Evolutionary conservation across 2,797 vertebrate species (phyloP).

Genomic region (Chelmon rostratus): DNA sequence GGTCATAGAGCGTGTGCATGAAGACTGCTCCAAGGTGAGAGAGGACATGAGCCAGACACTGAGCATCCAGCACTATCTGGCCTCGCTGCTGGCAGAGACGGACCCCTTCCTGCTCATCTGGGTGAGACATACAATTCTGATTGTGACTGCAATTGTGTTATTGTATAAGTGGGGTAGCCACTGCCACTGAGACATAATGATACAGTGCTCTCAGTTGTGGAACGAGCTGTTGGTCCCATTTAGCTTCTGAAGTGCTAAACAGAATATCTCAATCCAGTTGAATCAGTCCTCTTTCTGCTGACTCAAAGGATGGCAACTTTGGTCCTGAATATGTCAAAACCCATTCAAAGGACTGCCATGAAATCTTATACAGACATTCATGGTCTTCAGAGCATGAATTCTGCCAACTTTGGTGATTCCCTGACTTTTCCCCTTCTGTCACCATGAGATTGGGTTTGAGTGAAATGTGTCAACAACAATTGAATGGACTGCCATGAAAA

Average conservation of each 20-base stretch:
- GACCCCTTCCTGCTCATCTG: slow-evolving; percentile 86
- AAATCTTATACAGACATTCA: no score
- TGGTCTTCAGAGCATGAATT: background rate
- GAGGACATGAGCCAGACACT: slow-evolving; percentile 75
- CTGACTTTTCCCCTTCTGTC: no score
- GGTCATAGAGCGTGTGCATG: slow-evolving; percentile 63
- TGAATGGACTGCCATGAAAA: background rate
- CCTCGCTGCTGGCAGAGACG: slow-evolving; percentile 76
- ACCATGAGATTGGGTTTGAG: no score
- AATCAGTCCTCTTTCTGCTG: background rate
- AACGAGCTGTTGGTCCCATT: background rate
- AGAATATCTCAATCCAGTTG: background rate
- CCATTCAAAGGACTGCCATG: background rate
- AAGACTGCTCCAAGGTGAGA: slow-evolving; percentile 72
- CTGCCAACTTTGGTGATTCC: background rate
- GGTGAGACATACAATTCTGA: slow-evolving; percentile 53
- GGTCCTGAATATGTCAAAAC: background rate
- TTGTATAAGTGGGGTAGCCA: background rate
- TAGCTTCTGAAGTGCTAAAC: background rate
- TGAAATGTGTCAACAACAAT: background rate
- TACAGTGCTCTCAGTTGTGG: background rate
- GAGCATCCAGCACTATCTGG: slow-evolving; percentile 77
- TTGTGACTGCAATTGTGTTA: no score
- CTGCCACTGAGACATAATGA: background rate
- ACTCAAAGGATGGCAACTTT: background rate